Base-by-base conservation (phyloP, 2,113 vertebrate species). In the Salvelinus sp. region DNA sequence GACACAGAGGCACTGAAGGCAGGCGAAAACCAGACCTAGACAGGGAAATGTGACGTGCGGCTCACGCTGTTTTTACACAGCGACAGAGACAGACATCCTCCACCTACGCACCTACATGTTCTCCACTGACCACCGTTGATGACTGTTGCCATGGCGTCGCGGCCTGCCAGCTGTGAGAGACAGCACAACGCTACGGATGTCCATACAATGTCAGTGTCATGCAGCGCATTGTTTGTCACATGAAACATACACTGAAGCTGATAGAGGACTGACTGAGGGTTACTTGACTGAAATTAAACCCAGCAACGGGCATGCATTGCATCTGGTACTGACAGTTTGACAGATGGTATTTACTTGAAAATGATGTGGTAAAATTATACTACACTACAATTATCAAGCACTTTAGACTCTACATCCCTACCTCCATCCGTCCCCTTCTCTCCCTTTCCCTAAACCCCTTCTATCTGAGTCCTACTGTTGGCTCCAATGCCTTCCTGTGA, bases 121-220 rank as follows among this genome's bases (percentile, higher is more conserved):
- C 25, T 48, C 44, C 44, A 10, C 50, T 54, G 50, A 18, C 50
- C 13, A 54, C 50, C 50, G 20, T 23, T 14, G 68, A 48, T 10
- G 7, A 47, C 68, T 13, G 68, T 69, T 69, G 38, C 68, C 68
- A 69, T 69, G 68, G 44, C 9, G 22, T 25, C n/a, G n/a, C 10
- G 3, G 38, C 44, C 38, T 4, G 68, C 38, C 38, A n/a, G 33
- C 20, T 69, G 18, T 38, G 12, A 30, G 6, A 44, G 30, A n/a
- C 33, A 47, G 30, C 33, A 9, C 67, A 22, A 47, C 4, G 38
- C 13, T 18, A 54, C 50, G 16, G 50, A 54, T 10, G 38, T 9
- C 30, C 20, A 69, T 20, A 3, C 9, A 20, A 18, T 68, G 68
- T 13, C 33, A 20, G 20, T 12, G 30, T 2, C 67, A 69, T 6